Conservation (phyloP, 2,888 invertebrate genomes). For the Erpobdella octoculata region DNA sequence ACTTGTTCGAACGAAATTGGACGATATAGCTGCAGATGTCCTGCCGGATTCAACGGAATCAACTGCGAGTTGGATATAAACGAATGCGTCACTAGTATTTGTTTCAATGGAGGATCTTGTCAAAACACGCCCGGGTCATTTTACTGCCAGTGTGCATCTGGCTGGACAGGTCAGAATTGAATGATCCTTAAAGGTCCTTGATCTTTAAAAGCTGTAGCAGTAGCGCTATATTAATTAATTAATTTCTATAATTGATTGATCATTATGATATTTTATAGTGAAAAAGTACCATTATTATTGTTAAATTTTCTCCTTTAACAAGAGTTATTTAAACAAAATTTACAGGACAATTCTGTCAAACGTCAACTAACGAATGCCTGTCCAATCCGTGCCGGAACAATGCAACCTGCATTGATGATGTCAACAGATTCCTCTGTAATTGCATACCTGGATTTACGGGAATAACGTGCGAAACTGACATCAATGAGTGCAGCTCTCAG, state of each 20-base stretch:
- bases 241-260: constrained; percentile 64
- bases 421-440: constrained; percentile 30
- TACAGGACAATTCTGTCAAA: constrained; percentile 30
- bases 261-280: not conserved
- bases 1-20: constrained; percentile 54
- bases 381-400: constrained; percentile 34
- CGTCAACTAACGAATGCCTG: constrained; percentile 34
- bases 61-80: constrained; percentile 32
- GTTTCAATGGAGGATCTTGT: constrained; percentile 62
- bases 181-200: not conserved
- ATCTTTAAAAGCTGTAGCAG: not conserved
- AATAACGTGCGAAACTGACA: constrained; percentile 30
- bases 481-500: constrained; percentile 35
- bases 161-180: constrained; percentile 27
- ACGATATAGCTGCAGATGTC: constrained; percentile 35
- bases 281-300: not conserved
- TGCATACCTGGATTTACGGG: constrained; percentile 30
- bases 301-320: not conserved
- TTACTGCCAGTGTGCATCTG: constrained; percentile 30
- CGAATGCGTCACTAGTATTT: constrained; percentile 71
- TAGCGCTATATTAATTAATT: constrained; percentile 62
- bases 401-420: constrained; percentile 33
- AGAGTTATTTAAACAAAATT: not conserved
- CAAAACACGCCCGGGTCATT: constrained; percentile 24
- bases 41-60: constrained; percentile 33